A percentile compares a stretch with the other conserved stretches of the same genome.
These are phyloP conservation scores for Microtus oregoni DNA, from an alignment of 2,113 vertebrate species.

Conservation along the genomic window DNA sequence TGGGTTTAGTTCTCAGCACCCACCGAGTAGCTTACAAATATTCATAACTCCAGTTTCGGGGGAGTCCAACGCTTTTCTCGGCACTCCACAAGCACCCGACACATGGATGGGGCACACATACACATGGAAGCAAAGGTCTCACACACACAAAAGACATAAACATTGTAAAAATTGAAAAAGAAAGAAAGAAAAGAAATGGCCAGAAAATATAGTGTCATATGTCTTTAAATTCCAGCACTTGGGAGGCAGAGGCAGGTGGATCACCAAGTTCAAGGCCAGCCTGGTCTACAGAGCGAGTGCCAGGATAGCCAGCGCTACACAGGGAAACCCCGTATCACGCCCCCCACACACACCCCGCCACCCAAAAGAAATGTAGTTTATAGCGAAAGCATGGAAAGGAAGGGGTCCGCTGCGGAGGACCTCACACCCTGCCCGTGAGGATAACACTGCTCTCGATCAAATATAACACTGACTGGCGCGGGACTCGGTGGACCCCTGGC, in stretches of 20 bases:
- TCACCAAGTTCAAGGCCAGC: neutral
- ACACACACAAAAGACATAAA: neutral
- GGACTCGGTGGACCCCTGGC: neutral
- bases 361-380: neutral
- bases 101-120: neutral
- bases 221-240: neutral
- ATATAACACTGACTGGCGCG: neutral
- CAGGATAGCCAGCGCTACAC: neutral
- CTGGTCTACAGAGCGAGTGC: neutral
- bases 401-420: neutral
- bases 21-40: neutral
- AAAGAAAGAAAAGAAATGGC: neutral
- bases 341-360: too few relatives aligned
- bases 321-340: neutral
- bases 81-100: neutral
- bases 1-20: neutral
- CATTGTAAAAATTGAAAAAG: neutral
- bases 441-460: neutral
- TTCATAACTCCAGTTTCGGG: neutral
- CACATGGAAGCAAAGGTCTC: too few relatives aligned
- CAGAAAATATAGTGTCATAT: too few relatives aligned
- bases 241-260: neutral
- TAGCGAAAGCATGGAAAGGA: constrained; percentile 23
- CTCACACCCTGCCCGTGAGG: neutral
- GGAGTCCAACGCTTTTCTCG: neutral